Evolutionary conservation across 2,113 vertebrate genomes (phyloP), one percentile per base, ranked within the genome.

Genomic region (Heterotis niloticus): DNA sequence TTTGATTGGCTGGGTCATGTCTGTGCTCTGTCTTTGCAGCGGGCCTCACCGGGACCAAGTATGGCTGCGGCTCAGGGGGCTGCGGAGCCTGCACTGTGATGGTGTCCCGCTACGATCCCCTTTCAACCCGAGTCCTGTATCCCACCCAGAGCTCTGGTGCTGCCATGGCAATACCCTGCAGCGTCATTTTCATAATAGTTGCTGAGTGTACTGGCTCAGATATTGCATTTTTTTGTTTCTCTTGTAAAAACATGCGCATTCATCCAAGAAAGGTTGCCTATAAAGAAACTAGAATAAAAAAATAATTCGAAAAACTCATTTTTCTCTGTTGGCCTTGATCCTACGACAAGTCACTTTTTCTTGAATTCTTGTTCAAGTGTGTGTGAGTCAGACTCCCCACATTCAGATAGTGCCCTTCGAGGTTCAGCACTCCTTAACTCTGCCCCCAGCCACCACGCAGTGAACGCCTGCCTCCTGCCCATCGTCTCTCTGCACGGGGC

Each of bases 11-110:
- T 44, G 3, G 7, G 34, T 44, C 3, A 4, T 62, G 60, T 9
- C 60, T 62, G 20, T 62, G 60, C 20, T 62, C 60, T 13, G 28
- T 68, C 0, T 51, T 51, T 52, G 69, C 82, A 96, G 94, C 95
- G 81, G 51, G 9, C 56, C 85, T 96, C 54, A 94, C 92, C 0
- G 94, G 95, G 7, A 94, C 92, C 1, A 97, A 96, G 84, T 94
- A 89, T 7, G 88, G 90, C 80, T 96, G 95, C 76, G 94, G 95
- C 16, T 87, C 90, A 3, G 94, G 94, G 10, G 92, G 93, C 54
- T 96, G 95, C 0, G 93, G 95, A 0, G 91, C 93, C 24, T 96
- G 95, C 79, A 95, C 94, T 0, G 91, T 96, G 64, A 96, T 96
- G 94, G 68, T 96, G 72, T 95, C 95, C 0, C 89, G 86, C 77